Base-by-base conservation (phyloP, 2,888 invertebrate genomes). In the Elmis aenea region DNA sequence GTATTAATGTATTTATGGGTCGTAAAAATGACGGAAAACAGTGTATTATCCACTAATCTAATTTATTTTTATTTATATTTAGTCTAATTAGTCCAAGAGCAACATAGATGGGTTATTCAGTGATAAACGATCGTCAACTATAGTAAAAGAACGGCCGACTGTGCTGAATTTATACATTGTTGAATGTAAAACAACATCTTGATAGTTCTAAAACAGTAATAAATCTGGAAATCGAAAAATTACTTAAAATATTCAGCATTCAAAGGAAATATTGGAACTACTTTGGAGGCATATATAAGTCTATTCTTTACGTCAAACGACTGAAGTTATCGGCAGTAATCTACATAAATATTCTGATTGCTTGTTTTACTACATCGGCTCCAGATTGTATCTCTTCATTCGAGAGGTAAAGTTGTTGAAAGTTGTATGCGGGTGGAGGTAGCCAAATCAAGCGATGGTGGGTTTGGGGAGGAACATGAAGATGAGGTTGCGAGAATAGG, bases 261-360 rank as follows among this genome's bases (percentile, higher is more conserved):
- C 30, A 39, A 27, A 26, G 40, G 40, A 45, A 51, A 49, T 46
- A 47, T 48, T 33, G 39, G 38, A 45, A 47, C 50, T 47, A 51
- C 46, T 50, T 46, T 42, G 38, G 42, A 39, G 42, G 38, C 42
- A 41, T 48, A 50, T 41, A 34, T n/a, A 36, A 41, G 30, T 40
- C 25, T 18, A 37, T 45, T 38, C 47, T 50, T 52, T 42, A 45
- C 44, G 50, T 50, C 51, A 50, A 52, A 51, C 53, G 49, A 39
- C 43, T 50, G 50, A 45, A 56, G 55, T 55, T 55, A 54, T 57
- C 53, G 53, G 53, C 46, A 51, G 54, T 57, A 56, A 59, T 59
- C 57, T 59, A 46, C 55, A 58, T 59, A 59, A 59, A 59, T 57
- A 56, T 58, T 55, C 59, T 48, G 52, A 56, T 57, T 52, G 55